Evolutionary conservation across 2,113 vertebrate species (phyloP), one percentile per base, ranked within the genome.

Genomic region (Seriola dumerili): DNA sequence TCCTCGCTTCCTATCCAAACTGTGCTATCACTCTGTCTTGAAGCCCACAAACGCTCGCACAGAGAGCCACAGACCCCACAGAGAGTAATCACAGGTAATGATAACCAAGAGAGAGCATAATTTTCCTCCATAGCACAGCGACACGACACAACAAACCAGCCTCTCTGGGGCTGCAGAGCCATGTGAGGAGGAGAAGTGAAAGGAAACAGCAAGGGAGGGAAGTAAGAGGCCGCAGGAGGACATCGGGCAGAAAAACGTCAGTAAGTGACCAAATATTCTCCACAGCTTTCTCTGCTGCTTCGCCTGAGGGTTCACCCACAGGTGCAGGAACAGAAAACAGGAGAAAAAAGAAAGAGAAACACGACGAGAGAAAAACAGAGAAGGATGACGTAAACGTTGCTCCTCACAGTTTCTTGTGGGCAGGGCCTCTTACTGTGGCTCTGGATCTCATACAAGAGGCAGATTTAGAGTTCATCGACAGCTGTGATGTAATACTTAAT

Each of bases 401-500:
- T 76, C 25, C 29, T 57, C 2, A 16, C 65, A 16, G n/a, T 63
- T 76, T 80, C 11, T n/a, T 36, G 34, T 5, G 29, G 58, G 72
- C 38, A 64, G 63, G 76, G 72, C 62, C 2, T 25, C 25, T 25
- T 38, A 8, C 8, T 42, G 40, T 42, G 40, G 10, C 40, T 42
- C 40, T 42, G 40, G 40, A 42, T 42, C 40, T 42, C 40, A 42
- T 11, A 9, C 8, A 42, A 61, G 25, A 68, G 85, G 66, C 74
- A 88, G 88, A 91, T 92, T 93, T 90, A 89, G 81, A 88, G 84
- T 84, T 89, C 80, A 89, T 74, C 57, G 34, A 61, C 75, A 83
- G 82, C 74, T 80, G 54, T 89, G 85, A 88, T 89, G 85, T 86
- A 91, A 90, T 88, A 84, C 79, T 92, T 91, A 87, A 92, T 90